Evolutionary conservation across 2,113 vertebrate genomes (phyloP).

Genomic region (Serilophus lunatus): DNA sequence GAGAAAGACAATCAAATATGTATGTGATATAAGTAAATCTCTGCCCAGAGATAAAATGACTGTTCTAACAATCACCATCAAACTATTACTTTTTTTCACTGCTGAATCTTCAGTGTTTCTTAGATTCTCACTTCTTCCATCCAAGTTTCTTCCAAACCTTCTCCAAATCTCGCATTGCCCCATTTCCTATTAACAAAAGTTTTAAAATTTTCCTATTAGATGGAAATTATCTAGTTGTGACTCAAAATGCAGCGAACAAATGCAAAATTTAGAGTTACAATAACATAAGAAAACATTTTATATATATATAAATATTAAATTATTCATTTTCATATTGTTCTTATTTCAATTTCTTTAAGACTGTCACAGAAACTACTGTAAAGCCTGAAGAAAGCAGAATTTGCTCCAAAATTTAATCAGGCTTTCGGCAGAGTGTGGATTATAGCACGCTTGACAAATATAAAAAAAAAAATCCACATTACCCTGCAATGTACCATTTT

Average conservation of each 20-base stretch:
- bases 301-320: not conserved
- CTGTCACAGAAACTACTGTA: not conserved
- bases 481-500: not conserved
- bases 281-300: not conserved
- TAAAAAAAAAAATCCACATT: not conserved
- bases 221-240: not conserved
- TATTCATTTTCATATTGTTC: not conserved
- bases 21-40: not conserved
- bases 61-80: not conserved
- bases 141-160: not conserved
- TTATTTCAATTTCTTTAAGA: not conserved
- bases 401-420: slow-evolving; percentile 19
- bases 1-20: not conserved
- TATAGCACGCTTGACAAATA: not conserved
- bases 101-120: not conserved
- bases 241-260: not conserved
- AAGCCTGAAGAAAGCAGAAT: not conserved
- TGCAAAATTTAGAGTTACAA: not conserved
- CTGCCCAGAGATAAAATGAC: not conserved
- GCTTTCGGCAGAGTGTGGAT: not conserved
- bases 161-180: not conserved
- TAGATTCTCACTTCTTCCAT: not conserved
- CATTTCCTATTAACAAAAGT: not conserved
- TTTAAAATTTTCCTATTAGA: not conserved
- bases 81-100: not conserved